Evolutionary conservation across 2,797 vertebrate genomes (phyloP).

Genomic region (Notolabrus celidotus): DNA sequence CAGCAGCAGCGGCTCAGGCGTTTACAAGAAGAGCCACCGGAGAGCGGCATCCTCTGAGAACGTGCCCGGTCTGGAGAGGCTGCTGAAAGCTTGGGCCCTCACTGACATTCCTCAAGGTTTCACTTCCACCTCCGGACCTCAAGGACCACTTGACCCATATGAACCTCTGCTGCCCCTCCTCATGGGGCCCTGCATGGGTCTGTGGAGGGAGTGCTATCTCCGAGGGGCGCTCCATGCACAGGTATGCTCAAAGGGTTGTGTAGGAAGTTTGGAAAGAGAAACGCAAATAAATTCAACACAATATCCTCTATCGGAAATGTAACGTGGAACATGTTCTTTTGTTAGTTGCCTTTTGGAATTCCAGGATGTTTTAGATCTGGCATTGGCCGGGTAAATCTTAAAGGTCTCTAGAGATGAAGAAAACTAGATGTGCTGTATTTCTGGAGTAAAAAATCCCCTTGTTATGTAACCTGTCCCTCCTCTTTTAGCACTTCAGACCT

Average conservation of each 20-base stretch:
- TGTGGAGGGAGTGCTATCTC: slow-evolving; percentile 95
- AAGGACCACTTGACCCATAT: slow-evolving; percentile 72
- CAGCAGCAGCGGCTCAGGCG: slow-evolving; percentile 74
- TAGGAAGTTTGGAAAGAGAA: not conserved
- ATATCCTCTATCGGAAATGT: no score
- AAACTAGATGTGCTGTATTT: no score
- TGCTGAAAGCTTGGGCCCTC: slow-evolving; percentile 78
- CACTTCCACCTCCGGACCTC: slow-evolving; percentile 43
- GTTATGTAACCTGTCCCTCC: no score
- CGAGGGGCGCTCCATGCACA: slow-evolving; percentile 89
- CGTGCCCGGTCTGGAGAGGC: slow-evolving; percentile 85
- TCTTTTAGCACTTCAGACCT: no score
- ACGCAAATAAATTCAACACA: no score
- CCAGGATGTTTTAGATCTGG: no score
- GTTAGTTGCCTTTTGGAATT: no score
- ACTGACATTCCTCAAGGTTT: slow-evolving; percentile 61
- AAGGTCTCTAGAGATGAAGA: no score
- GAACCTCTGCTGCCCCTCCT: slow-evolving; percentile 89
- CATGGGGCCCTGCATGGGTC: slow-evolving; percentile 86
- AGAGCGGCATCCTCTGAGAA: slow-evolving; percentile 86
- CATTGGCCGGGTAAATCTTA: no score
- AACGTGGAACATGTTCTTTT: no score
- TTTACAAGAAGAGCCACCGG: slow-evolving; percentile 85
- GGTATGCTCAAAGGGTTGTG: slow-evolving; percentile 76
- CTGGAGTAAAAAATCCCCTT: no score